These are phyloP conservation scores for Tor tambroides DNA, from an alignment of 2,113 vertebrate genomes.

Conservation along the genomic window DNA sequence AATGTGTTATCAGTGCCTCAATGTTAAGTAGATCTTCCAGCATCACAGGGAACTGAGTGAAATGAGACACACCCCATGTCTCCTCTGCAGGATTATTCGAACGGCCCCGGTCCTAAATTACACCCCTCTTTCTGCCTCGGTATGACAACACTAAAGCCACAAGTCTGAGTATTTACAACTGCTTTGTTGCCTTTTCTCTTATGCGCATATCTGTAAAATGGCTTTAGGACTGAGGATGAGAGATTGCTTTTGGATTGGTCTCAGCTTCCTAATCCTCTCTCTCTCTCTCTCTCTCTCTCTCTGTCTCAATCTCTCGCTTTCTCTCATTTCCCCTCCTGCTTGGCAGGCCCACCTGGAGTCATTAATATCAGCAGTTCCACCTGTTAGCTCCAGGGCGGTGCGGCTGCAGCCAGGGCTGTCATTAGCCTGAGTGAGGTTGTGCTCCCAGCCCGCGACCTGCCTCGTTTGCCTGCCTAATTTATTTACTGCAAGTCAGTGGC, in stretches of 20 bases:
- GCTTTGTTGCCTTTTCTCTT: slow-evolving; percentile 24
- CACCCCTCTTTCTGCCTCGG: not conserved
- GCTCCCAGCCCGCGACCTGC: slow-evolving; percentile 53
- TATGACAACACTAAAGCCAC: slow-evolving; percentile 21
- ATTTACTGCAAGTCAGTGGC: slow-evolving; percentile 68
- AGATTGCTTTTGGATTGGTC: slow-evolving; percentile 38
- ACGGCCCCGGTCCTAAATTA: not conserved
- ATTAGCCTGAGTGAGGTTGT: slow-evolving; percentile 70
- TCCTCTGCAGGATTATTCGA: slow-evolving; percentile 3
- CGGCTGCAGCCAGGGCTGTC: slow-evolving; percentile 59
- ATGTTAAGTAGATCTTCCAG: not conserved
- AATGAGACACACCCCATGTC: not conserved
- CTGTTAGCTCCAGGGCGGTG: slow-evolving; percentile 56
- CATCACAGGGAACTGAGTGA: not conserved
- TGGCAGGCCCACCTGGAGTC: slow-evolving; percentile 48
- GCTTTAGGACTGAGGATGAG: slow-evolving; percentile 29
- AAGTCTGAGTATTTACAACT: slow-evolving; percentile 31
- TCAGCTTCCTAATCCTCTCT: slow-evolving; percentile 35
- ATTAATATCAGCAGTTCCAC: slow-evolving; percentile 56
- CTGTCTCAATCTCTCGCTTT: slow-evolving; percentile 10
- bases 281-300: slow-evolving; percentile 9
- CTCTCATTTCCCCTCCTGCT: not conserved
- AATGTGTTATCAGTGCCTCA: not conserved
- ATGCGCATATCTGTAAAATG: slow-evolving; percentile 26
- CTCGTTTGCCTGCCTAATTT: slow-evolving; percentile 73